Base-by-base conservation (phyloP, 2,113 vertebrate species). In the Podocnemis expansa region DNA sequence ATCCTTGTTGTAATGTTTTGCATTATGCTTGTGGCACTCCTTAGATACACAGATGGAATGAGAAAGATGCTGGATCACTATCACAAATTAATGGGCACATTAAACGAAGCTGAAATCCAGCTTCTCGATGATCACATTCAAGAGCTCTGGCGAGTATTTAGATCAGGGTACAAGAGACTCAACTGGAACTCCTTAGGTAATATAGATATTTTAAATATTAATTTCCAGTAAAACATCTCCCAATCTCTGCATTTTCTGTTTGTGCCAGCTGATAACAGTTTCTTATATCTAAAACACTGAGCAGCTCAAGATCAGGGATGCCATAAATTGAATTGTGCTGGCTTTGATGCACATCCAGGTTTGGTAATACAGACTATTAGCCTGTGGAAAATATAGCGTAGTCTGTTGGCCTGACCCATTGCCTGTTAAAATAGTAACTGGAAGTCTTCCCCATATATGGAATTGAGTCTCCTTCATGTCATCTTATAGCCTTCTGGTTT, bases 151-250 rank as follows among this genome's bases (percentile, higher is more conserved):
- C 96, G 76, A 29, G 96, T 98, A 38, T 97, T 99, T 81, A 63
- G 96, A 55, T 79, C 97, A 49, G 99, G 99, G 38, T 98, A 97
- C 75, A 99, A 96, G 96, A 98, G 98, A 84, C 89, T 99, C 41
- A 99, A 98, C 56, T 99, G 99, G 99, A 99, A 98, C 88, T 99
- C 98, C 1, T 97, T 99, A 91, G 99, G 99, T 99, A 97, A 96
- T 2, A 2, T 12, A 45, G 45, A 41, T 54, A 31, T 70, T 43
- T 89, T 78, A 34, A 5, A 51, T 1, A 4, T 38, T 34, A 43
- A 47, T 92, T 82, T 82, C 60, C 34, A 56, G 5, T 70, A 41
- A 75, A 45, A 13, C 34, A 11, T 49, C 17, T 41, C 79, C 5
- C 34, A 2, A 84, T 70, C 58, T 89, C 47, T 56, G 19, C 0